A percentile compares a stretch with the other conserved stretches of the same genome.
Evolutionary conservation across 2,797 vertebrate genomes (phyloP).

Genomic region (Argentina silus): DNA sequence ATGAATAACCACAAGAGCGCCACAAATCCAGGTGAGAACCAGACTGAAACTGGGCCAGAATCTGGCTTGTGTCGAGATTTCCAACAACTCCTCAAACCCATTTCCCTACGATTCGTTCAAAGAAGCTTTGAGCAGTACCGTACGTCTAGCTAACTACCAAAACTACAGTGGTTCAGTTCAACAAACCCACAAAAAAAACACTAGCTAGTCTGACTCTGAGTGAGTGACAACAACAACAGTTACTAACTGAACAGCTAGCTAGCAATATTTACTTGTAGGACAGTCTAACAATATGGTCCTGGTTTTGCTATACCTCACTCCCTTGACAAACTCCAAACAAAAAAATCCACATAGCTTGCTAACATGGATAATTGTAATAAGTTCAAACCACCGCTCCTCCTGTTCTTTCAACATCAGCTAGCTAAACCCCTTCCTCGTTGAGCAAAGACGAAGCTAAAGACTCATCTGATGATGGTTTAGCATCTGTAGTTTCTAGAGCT

Average conservation of each 20-base stretch:
- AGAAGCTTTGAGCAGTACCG: not conserved
- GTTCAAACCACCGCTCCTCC: not conserved
- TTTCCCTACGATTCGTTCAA: slow-evolving; percentile 18
- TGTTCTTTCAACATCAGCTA: slow-evolving; percentile 11
- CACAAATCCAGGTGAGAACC: slow-evolving; percentile 43
- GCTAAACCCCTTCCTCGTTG: not conserved
- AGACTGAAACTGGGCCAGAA: slow-evolving; percentile 25
- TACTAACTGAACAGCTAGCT: too few species aligned
- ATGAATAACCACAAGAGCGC: slow-evolving; percentile 61
- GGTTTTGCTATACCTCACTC: too few species aligned
- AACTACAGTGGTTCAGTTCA: not conserved
- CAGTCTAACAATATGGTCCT: too few species aligned
- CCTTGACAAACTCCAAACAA: not conserved
- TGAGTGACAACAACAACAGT: not conserved
- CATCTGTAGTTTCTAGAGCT: not conserved
- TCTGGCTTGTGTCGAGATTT: slow-evolving; percentile 73
- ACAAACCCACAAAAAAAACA: not conserved
- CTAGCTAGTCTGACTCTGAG: too few species aligned
- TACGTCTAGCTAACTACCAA: not conserved
- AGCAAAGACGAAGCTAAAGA: not conserved
- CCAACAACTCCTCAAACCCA: slow-evolving; percentile 66
- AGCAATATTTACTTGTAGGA: not conserved
- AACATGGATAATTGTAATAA: too few species aligned
- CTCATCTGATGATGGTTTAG: not conserved
- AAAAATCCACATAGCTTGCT: not conserved